phyloP scores from a whole-genome alignment of 2,797 vertebrate species.

The Etheostoma perlongum region DNA sequence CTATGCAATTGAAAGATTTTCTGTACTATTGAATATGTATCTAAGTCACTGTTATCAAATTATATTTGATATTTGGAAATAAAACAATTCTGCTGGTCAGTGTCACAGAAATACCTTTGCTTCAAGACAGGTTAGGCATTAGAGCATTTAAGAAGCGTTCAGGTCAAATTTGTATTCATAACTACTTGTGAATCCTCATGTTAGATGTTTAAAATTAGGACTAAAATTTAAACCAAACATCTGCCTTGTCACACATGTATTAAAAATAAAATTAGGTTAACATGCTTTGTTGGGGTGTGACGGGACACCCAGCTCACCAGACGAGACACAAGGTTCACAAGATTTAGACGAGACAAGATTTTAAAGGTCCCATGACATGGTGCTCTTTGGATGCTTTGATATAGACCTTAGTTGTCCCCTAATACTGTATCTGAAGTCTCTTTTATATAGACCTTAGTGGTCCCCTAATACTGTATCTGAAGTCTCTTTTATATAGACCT shows the following conservation, averaged over 20 bases:
- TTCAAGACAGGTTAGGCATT: not conserved
- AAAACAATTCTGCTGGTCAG: not conserved
- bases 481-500: no score
- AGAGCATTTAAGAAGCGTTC: not conserved
- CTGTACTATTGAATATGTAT: not conserved
- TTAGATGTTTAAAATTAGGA: not conserved
- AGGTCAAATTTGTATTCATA: not conserved
- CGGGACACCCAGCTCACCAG: no score
- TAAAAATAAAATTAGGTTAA: no score
- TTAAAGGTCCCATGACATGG: no score
- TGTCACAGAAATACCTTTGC: not conserved
- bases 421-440: no score
- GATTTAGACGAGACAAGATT: no score
- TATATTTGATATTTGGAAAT: not conserved
- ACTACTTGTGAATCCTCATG: not conserved
- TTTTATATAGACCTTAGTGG: no score
- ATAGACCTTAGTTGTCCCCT: no score
- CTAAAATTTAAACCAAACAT: not conserved
- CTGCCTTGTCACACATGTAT: not conserved
- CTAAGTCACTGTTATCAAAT: not conserved
- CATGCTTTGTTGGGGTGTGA: no score
- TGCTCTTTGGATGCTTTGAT: no score
- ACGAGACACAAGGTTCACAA: no score
- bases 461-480: no score
- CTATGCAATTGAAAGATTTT: not conserved